Conservation (phyloP, 1,140 invertebrate genomes). For the Euborellia annulipes region DNA sequence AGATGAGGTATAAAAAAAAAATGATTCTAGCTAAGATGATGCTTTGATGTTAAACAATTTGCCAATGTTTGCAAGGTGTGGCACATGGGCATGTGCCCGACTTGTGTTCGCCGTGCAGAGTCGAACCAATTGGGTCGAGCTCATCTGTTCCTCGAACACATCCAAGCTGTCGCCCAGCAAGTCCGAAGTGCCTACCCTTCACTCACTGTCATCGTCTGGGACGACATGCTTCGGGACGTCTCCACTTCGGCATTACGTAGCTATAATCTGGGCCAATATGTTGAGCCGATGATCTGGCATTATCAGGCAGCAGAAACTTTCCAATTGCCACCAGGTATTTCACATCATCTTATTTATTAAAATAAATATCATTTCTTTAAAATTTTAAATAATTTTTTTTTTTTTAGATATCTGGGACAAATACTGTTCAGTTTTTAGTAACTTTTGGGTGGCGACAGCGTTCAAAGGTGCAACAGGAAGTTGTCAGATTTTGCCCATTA, state of each 20-base stretch:
- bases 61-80: constrained; percentile 31
- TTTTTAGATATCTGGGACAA: constrained; percentile 30
- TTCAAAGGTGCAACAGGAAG: constrained; percentile 48
- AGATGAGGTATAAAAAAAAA: constrained; percentile 40
- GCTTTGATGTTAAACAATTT: not conserved
- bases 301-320: constrained; percentile 35
- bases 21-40: no score
- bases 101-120: constrained; percentile 42
- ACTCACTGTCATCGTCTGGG: constrained; percentile 76
- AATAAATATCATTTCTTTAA: constrained; percentile 11
- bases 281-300: constrained; percentile 80
- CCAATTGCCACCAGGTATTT: constrained; percentile 28
- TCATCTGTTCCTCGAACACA: constrained; percentile 51
- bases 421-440: constrained; percentile 37
- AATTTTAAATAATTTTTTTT: constrained; percentile 16
- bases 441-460: constrained; percentile 45
- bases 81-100: constrained; percentile 63
- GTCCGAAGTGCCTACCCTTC: constrained; percentile 44
- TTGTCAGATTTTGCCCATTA: constrained; percentile 37
- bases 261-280: constrained; percentile 52
- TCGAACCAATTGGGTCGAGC: constrained; percentile 33
- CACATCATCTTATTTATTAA: constrained; percentile 1
- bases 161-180: constrained; percentile 41
- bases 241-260: constrained; percentile 42
- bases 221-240: constrained; percentile 79